phyloP scores from a whole-genome alignment of 2,888 invertebrate genomes.

The Cerceris ruficornis region DNA sequence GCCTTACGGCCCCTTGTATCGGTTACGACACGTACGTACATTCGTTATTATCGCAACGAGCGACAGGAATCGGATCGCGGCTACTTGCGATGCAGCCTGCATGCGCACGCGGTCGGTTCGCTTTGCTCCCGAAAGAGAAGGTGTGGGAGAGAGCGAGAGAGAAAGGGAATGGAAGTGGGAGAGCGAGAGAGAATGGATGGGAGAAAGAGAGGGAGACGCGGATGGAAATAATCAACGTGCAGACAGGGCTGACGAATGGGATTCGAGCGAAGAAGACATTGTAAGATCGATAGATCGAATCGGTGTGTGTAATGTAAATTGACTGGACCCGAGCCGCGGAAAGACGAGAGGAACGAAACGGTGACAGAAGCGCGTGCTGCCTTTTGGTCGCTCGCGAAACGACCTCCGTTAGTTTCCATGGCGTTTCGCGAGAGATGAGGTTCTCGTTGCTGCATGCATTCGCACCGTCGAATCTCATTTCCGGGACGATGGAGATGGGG shows the following conservation, averaged over 20 bases:
- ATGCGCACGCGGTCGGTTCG: constrained; percentile 37
- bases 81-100: constrained; percentile 60
- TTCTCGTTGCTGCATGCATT: no score
- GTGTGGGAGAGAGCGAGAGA: constrained; percentile 18
- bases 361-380: constrained; percentile 46
- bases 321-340: constrained; percentile 51
- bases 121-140: constrained; percentile 29
- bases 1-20: constrained; percentile 16
- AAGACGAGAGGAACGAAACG: constrained; percentile 47
- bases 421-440: not conserved
- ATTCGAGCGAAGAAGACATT: constrained; percentile 62
- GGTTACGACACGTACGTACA: constrained; percentile 54
- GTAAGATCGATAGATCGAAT: constrained; percentile 70
- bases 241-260: constrained; percentile 69
- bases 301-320: constrained; percentile 69
- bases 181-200: constrained; percentile 5
- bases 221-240: constrained; percentile 66
- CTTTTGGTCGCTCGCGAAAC: constrained; percentile 3
- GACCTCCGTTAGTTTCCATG: not conserved
- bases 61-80: constrained; percentile 62
- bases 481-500: no score
- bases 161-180: constrained; percentile 16
- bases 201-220: constrained; percentile 39
- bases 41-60: constrained; percentile 55
- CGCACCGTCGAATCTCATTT: no score